These are phyloP conservation scores for Cyclophora punctaria DNA, from an alignment of 2,888 invertebrate species.

Conservation along the genomic window DNA sequence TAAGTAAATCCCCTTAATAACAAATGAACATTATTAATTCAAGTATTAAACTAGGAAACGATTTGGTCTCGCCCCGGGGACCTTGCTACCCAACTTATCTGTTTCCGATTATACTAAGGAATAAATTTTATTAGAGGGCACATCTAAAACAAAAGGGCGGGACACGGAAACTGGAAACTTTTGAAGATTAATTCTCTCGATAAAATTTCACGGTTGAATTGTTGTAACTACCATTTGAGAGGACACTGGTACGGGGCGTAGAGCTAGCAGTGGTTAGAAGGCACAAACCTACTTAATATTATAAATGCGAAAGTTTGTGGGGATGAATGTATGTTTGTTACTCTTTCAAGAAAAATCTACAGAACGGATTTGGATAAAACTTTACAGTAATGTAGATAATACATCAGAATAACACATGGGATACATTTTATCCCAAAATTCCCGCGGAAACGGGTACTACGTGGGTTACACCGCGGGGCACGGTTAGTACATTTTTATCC, in stretches of 20 bases:
- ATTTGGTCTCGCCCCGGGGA: conserved; percentile 37
- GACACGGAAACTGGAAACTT: conserved; percentile 54
- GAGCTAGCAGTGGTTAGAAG: conserved; percentile 29
- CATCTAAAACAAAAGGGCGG: conserved; percentile 60
- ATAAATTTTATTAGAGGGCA: conserved; percentile 59
- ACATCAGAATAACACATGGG: too few relatives aligned
- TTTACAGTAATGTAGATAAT: too few relatives aligned
- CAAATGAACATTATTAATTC: conserved; percentile 28
- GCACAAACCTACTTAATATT: not conserved
- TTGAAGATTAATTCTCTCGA: conserved; percentile 69
- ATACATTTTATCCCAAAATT: too few relatives aligned
- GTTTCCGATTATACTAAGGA: conserved; percentile 53
- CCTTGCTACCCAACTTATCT: conserved; percentile 43
- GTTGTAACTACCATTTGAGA: conserved; percentile 50
- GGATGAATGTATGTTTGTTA: too few relatives aligned
- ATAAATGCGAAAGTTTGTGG: too few relatives aligned
- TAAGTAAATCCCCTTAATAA: conserved; percentile 22
- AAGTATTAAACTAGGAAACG: conserved; percentile 26
- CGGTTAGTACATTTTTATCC: too few relatives aligned
- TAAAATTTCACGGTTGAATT: conserved; percentile 69
- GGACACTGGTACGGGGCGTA: conserved; percentile 32
- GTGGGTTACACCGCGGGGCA: too few relatives aligned
- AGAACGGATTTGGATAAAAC: too few relatives aligned
- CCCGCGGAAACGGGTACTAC: too few relatives aligned
- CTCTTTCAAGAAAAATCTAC: too few relatives aligned